Evolutionary conservation across 2,113 vertebrate species (phyloP).

Genomic region (Poeciliopsis prolifica): DNA sequence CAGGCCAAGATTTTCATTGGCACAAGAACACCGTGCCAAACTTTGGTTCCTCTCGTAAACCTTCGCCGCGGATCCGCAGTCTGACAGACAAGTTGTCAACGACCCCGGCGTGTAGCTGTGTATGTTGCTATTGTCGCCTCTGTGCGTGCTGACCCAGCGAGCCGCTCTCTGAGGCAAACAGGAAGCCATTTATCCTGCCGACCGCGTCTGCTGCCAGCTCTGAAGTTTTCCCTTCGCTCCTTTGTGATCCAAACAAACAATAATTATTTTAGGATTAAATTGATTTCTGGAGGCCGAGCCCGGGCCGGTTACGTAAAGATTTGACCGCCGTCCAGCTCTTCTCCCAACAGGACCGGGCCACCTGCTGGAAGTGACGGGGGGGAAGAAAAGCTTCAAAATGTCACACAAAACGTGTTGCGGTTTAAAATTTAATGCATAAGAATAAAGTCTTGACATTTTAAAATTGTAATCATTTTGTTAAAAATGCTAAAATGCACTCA

Average conservation of each 20-base stretch:
- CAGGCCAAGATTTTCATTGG: no score
- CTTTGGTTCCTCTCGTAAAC: not conserved
- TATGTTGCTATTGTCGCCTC: slow-evolving; percentile 37
- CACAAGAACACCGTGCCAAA: no score
- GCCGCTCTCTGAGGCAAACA: slow-evolving; percentile 59
- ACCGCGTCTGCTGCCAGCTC: slow-evolving; percentile 60
- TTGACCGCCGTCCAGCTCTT: slow-evolving; percentile 8
- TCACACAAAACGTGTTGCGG: not conserved
- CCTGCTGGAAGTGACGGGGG: not conserved
- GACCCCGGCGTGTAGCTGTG: slow-evolving; percentile 28
- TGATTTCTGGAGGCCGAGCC: slow-evolving; percentile 45
- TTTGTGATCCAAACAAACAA: slow-evolving; percentile 40
- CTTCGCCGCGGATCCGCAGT: not conserved
- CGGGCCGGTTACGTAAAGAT: slow-evolving; percentile 40
- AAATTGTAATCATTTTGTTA: not conserved
- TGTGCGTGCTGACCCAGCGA: slow-evolving; percentile 58
- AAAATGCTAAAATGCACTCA: not conserved
- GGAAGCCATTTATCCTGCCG: slow-evolving; percentile 63
- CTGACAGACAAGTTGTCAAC: not conserved
- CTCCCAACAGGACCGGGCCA: slow-evolving; percentile 17
- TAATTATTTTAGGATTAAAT: slow-evolving; percentile 57
- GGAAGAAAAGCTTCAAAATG: not conserved
- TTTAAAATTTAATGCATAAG: not conserved
- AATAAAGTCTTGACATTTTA: not conserved
- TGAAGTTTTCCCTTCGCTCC: slow-evolving; percentile 56